A percentile compares a stretch with the other conserved stretches of the same genome.
Evolutionary conservation across 2,113 vertebrate genomes (phyloP).

Genomic region (Trichechus manatus): DNA sequence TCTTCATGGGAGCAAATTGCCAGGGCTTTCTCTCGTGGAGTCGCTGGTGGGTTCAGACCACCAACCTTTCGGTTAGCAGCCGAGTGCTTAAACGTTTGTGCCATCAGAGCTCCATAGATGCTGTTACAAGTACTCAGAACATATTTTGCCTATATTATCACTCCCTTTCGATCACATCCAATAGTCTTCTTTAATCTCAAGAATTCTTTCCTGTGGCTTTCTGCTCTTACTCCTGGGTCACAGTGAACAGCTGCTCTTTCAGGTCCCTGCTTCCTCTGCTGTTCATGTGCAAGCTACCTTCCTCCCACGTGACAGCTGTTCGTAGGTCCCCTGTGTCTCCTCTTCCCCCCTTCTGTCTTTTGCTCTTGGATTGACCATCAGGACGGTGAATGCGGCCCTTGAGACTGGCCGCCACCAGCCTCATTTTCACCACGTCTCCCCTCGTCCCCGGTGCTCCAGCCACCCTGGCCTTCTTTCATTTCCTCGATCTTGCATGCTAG

Average conservation of each 20-base stretch:
- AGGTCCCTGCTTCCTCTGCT: background rate
- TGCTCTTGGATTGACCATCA: background rate
- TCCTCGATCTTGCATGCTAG: background rate
- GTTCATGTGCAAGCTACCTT: background rate
- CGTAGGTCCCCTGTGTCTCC: background rate
- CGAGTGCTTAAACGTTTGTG: too few relatives aligned
- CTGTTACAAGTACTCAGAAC: background rate
- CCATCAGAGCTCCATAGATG: too few relatives aligned
- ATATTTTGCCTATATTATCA: too few relatives aligned
- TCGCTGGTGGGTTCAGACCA: too few relatives aligned
- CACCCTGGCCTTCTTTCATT: background rate
- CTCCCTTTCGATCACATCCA: background rate
- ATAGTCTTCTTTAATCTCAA: background rate
- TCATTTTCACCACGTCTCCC: background rate
- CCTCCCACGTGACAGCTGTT: background rate
- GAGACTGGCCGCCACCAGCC: background rate
- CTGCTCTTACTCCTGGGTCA: background rate
- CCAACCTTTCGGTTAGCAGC: too few relatives aligned
- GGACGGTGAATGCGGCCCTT: background rate
- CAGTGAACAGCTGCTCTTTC: background rate
- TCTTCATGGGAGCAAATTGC: too few relatives aligned
- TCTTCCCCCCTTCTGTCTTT: background rate
- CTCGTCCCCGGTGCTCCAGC: too few relatives aligned
- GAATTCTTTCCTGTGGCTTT: background rate
- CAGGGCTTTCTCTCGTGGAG: too few relatives aligned